These are phyloP conservation scores for Drosophila sucinea DNA, from an alignment of 1,140 invertebrate genomes.

Conservation along the genomic window DNA sequence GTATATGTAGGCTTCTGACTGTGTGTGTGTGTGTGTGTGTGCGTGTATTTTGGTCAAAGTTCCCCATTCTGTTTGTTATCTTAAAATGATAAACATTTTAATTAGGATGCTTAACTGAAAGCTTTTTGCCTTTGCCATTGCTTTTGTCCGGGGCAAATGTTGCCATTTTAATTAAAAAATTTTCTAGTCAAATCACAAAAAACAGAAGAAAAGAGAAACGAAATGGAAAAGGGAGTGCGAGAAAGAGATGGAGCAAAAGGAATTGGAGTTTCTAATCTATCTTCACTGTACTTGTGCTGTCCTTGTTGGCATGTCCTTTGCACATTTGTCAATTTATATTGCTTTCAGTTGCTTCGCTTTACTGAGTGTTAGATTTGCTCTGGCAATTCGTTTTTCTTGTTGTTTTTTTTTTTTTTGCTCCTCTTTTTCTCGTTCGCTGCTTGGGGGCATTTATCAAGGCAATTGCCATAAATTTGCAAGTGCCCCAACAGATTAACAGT, in stretches of 20 bases:
- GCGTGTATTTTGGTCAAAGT: slow-evolving; percentile 35
- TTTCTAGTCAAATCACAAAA: slow-evolving; percentile 31
- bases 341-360: slow-evolving; percentile 38
- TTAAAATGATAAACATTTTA: slow-evolving; percentile 68
- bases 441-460: slow-evolving; percentile 56
- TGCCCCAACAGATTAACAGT: slow-evolving; percentile 70
- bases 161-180: slow-evolving; percentile 67
- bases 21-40: slow-evolving; percentile 11
- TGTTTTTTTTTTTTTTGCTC: not conserved
- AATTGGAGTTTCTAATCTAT: slow-evolving; percentile 23
- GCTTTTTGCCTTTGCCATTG: slow-evolving; percentile 15
- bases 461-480: slow-evolving; percentile 72
- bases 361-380: not conserved
- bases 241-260: not conserved
- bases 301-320: slow-evolving; percentile 42
- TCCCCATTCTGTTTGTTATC: slow-evolving; percentile 48
- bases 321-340: slow-evolving; percentile 65
- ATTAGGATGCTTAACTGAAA: slow-evolving; percentile 50
- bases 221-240: not conserved
- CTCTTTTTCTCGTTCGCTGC: slow-evolving; percentile 1
- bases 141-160: slow-evolving; percentile 42
- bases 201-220: slow-evolving; percentile 15
- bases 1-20: slow-evolving; percentile 11
- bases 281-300: slow-evolving; percentile 15
- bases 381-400: slow-evolving; percentile 24